A percentile compares a stretch with the other conserved stretches of the same genome.
These are phyloP conservation scores for Margarornis squamiger DNA, from an alignment of 2,797 vertebrate genomes.

Conservation along the genomic window DNA sequence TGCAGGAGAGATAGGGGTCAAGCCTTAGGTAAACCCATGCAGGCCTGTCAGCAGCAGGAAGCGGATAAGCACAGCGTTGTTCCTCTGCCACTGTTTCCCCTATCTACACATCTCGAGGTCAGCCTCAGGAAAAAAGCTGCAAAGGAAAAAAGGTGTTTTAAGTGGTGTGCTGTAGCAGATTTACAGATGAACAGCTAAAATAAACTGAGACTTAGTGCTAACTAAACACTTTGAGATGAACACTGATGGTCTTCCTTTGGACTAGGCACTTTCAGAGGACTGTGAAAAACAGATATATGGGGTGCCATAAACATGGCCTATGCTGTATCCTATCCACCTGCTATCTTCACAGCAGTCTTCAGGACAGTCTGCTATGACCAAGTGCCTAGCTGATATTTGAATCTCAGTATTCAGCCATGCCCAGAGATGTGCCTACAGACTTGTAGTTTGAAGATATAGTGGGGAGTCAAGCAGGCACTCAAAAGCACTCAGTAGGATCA, in stretches of 20 bases:
- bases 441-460: neutral
- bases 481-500: neutral
- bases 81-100: neutral
- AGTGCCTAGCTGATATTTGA: neutral
- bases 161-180: neutral
- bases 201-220: neutral
- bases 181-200: slow-evolving; percentile 3
- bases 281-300: neutral
- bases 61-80: neutral
- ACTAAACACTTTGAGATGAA: neutral
- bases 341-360: neutral
- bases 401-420: neutral
- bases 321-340: neutral
- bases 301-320: neutral
- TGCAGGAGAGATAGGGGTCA: slow-evolving; percentile 51
- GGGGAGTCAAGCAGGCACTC: neutral
- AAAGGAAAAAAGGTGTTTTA: slow-evolving; percentile 3
- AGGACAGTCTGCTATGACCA: neutral
- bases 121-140: neutral
- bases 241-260: neutral
- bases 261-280: neutral
- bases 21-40: slow-evolving; percentile 16
- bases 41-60: slow-evolving; percentile 44
- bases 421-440: neutral
- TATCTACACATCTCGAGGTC: slow-evolving; percentile 16